phyloP scores from a whole-genome alignment of 2,797 vertebrate genomes.

The Sparidentex hasta region DNA sequence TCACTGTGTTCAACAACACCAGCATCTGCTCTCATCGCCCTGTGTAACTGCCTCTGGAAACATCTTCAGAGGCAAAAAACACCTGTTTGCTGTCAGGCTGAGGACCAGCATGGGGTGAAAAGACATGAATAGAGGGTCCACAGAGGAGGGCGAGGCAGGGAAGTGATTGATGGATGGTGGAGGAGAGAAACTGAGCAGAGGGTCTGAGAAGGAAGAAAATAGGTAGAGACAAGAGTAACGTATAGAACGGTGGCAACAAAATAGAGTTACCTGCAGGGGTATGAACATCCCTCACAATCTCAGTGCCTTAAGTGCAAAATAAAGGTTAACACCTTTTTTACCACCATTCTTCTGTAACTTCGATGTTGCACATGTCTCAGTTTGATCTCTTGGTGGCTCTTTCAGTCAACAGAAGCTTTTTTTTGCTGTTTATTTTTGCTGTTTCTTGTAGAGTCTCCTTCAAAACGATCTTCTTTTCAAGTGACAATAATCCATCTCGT shows the following conservation, averaged over 20 bases:
- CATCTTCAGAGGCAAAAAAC: slow-evolving; percentile 32
- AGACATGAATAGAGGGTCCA: slow-evolving; percentile 29
- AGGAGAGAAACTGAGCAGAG: not conserved
- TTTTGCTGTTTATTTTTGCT: not conserved
- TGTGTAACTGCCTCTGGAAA: slow-evolving; percentile 19
- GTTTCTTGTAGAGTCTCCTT: not conserved
- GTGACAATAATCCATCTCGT: slow-evolving; percentile 13
- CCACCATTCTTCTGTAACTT: too few relatives aligned
- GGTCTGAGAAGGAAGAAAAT: not conserved
- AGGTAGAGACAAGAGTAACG: not conserved
- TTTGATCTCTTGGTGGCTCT: slow-evolving; percentile 4
- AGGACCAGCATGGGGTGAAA: slow-evolving; percentile 17
- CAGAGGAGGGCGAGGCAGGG: not conserved
- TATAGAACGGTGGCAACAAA: not conserved
- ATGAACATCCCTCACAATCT: not conserved
- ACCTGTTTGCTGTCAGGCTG: slow-evolving; percentile 33
- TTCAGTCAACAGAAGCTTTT: not conserved
- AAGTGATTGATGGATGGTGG: slow-evolving; percentile 20
- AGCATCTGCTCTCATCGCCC: slow-evolving; percentile 19
- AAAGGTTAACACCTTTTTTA: not conserved
- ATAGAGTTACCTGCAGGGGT: not conserved
- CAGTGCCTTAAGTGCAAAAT: not conserved
- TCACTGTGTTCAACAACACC: slow-evolving; percentile 13
- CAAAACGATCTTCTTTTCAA: slow-evolving; percentile 13
- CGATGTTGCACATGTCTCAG: too few relatives aligned